Base-by-base conservation (phyloP, 1,140 invertebrate genomes). In the Steinernema khuongi region DNA sequence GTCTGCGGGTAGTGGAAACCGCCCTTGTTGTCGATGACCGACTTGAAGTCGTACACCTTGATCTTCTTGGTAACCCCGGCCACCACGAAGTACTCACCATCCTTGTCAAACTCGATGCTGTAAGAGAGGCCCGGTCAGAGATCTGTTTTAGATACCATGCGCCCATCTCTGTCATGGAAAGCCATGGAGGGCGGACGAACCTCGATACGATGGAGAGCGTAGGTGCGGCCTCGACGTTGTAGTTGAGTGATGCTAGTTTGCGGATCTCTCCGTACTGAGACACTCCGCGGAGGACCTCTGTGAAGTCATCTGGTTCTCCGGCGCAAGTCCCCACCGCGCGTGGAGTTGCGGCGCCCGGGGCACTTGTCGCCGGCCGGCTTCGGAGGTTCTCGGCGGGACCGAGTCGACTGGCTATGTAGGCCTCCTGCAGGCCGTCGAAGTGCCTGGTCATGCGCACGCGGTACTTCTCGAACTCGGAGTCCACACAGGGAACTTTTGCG, bases 71-170 rank as follows among this genome's bases (percentile, higher is more conserved):
- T 96, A 0, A 97, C 94, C 18, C 95, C 94, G 44, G 94, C 94
- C 78, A 97, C 94, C 0, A 94, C 94, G 87, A 97, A 96, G 86
- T 91, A 94, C 87, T 97, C 94, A 85, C 93, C 92, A 85, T 97
- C 94, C 86, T 94, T 93, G 83, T 97, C 94, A 87, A 97, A 97
- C 86, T 97, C 94, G 79, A 97, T 96, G 79, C 93, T 94, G 7
- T 67, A 84, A 81, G 75, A 31, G 31, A 76, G 0, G 68, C 70
- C 31, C 4, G 26, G 19, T 11, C 11, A 68, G 67, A 44, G 14
- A 17, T 18, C 29, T 74, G 17, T 33, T n/a, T 31, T 67, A 43
- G 66, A 22, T 50, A 76, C 68, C 66, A 66, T 1, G 70, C 44
- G 31, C 73, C 60, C 17, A 77, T 68, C 70, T 19, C 41, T 74